These are phyloP conservation scores for Emberiza fucata DNA, from an alignment of 2,113 vertebrate species.

Conservation along the genomic window DNA sequence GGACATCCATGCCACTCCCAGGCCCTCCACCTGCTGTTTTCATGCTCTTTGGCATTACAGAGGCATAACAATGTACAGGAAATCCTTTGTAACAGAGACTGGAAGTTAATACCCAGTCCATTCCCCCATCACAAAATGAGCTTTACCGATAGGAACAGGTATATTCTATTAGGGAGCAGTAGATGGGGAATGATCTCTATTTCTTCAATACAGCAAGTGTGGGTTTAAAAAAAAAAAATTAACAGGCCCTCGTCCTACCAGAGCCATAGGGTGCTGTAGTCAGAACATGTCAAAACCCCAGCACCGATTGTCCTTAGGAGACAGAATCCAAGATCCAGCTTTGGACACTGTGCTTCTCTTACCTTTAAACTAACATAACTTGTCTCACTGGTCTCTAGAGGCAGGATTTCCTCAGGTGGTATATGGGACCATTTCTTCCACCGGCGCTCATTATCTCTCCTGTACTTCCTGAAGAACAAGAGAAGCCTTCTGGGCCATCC, in stretches of 20 bases:
- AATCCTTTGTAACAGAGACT: background rate
- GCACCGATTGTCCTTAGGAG: background rate
- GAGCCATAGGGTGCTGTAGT: background rate
- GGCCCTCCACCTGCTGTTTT: background rate
- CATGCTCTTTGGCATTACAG: background rate
- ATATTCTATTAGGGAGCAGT: background rate
- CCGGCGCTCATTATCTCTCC: slow-evolving; percentile 77
- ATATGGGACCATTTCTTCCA: slow-evolving; percentile 94
- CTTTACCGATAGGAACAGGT: background rate
- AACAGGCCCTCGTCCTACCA: background rate
- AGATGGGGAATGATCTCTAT: background rate
- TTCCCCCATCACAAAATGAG: background rate
- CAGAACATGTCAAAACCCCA: background rate
- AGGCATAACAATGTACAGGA: background rate
- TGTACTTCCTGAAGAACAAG: slow-evolving; percentile 82
- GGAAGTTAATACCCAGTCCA: background rate
- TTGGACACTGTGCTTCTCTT: background rate
- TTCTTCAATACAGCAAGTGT: background rate
- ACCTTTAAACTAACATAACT: slow-evolving; percentile 89
- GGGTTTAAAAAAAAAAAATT: background rate
- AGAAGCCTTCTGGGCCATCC: background rate
- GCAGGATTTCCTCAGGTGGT: slow-evolving; percentile 80
- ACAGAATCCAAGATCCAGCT: background rate
- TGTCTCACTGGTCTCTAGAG: slow-evolving; percentile 83
- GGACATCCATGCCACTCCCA: background rate